Conservation (phyloP, 2,797 vertebrate genomes). For the Enteromius viviparus region DNA sequence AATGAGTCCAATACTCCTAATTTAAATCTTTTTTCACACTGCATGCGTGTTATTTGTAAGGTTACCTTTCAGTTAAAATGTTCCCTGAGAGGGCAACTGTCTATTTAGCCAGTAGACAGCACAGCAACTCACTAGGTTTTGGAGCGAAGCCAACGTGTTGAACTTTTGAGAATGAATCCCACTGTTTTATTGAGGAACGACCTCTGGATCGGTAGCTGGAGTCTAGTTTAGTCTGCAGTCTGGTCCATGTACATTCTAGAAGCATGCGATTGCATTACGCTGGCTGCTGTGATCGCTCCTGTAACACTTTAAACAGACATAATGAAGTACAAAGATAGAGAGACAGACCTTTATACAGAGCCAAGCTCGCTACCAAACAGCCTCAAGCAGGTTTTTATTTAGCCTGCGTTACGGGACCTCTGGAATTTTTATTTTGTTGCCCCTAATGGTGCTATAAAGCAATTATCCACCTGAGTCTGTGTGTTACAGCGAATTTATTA, state of each 20-base stretch:
- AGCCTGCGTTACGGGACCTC: neutral
- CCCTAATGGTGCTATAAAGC: conserved; percentile 14
- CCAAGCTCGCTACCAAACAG: conserved; percentile 8
- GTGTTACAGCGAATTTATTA: neutral
- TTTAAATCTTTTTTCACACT: neutral
- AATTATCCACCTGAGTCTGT: neutral
- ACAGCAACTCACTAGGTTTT: neutral
- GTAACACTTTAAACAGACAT: neutral
- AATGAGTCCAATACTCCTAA: neutral
- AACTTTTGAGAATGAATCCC: conserved; percentile 10
- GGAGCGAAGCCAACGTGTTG: neutral
- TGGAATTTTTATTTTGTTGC: neutral
- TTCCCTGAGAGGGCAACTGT: neutral
- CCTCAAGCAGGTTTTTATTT: conserved; percentile 6
- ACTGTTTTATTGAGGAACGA: conserved; percentile 19
- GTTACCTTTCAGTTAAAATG: neutral
- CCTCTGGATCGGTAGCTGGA: conserved; percentile 9
- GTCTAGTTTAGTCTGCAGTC: conserved; percentile 8
- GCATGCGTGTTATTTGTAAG: neutral
- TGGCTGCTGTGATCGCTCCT: neutral
- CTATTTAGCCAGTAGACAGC: neutral
- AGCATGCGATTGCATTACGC: neutral
- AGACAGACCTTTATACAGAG: conserved; percentile 19
- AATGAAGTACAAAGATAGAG: neutral
- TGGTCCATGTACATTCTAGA: neutral